phyloP scores from a whole-genome alignment of 1,140 invertebrate genomes.

The Panagrolaimus sp. region DNA sequence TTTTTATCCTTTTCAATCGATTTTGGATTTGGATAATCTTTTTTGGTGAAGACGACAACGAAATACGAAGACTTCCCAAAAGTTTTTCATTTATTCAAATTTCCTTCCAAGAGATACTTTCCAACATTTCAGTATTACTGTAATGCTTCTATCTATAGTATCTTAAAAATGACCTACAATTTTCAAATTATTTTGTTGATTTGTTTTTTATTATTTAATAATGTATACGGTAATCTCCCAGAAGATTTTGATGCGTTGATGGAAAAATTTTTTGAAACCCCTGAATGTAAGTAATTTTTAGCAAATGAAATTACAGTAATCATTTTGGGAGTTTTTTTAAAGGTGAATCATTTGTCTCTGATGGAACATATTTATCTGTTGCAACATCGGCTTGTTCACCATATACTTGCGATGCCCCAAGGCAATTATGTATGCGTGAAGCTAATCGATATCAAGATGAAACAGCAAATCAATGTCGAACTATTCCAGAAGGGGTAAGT shows the following conservation, averaged over 20 bases:
- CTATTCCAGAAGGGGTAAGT: conserved; percentile 43
- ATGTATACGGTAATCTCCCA: conserved; percentile 20
- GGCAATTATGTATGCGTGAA: conserved; percentile 52
- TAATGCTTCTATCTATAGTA: no score
- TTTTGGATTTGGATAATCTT: no score
- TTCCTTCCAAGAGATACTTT: no score
- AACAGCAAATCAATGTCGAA: conserved; percentile 47
- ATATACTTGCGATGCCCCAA: conserved; percentile 53
- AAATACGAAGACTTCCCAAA: no score
- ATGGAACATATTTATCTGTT: conserved; percentile 44
- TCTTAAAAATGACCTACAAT: no score
- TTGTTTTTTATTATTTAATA: no score
- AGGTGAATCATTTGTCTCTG: conserved; percentile 53
- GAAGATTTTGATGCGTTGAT: conserved; percentile 52
- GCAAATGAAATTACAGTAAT: neutral
- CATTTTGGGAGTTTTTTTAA: neutral
- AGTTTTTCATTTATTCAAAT: no score
- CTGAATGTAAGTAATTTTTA: conserved; percentile 49
- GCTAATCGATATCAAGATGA: conserved; percentile 41
- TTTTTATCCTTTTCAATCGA: no score
- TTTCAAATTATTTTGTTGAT: no score
- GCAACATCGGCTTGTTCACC: conserved; percentile 51
- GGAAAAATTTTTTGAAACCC: conserved; percentile 53
- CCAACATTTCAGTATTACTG: no score
- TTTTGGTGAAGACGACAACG: no score